Percentiles rank a stretch among this genome's conserved stretches.
These are phyloP conservation scores for Scaptomyza polygonia DNA, from an alignment of 2,888 invertebrate species.

Conservation along the genomic window DNA sequence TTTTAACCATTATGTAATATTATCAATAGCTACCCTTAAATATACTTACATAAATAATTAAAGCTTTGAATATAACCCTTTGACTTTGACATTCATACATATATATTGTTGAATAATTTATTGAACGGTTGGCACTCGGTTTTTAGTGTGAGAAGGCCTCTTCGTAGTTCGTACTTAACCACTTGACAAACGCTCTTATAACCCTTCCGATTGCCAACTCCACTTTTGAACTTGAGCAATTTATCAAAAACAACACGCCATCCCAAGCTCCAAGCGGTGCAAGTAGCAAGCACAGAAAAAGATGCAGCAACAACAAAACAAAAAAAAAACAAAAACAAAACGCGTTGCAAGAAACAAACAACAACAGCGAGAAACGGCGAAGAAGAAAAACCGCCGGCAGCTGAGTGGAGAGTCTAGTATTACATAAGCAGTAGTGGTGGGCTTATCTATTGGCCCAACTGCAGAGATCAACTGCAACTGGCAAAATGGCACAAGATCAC, in stretches of 20 bases:
- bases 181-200: slow-evolving; percentile 44
- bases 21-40: too few relatives aligned
- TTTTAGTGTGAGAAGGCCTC: background rate
- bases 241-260: slow-evolving; percentile 65
- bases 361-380: slow-evolving; percentile 2
- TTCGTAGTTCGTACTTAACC: slow-evolving; percentile 35
- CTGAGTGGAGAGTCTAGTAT: slow-evolving; percentile 69
- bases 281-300: slow-evolving; percentile 29
- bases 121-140: slow-evolving; percentile 12
- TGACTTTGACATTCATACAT: slow-evolving; percentile 3
- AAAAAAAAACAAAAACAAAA: slow-evolving; percentile 6
- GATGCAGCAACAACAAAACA: slow-evolving; percentile 48
- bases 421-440: slow-evolving; percentile 69
- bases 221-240: slow-evolving; percentile 63
- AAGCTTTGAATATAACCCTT: slow-evolving; percentile 1
- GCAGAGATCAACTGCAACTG: slow-evolving; percentile 58
- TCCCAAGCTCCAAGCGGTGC: slow-evolving; percentile 8
- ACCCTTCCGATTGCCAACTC: slow-evolving; percentile 29
- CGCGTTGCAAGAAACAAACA: slow-evolving; percentile 26
- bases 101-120: slow-evolving; percentile 3
- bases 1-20: too few relatives aligned
- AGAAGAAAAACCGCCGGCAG: slow-evolving; percentile 40
- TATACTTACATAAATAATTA: background rate
- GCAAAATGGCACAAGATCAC: slow-evolving; percentile 63
- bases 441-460: slow-evolving; percentile 67